A percentile compares a stretch with the other conserved stretches of the same genome.
Evolutionary conservation across 2,113 vertebrate genomes (phyloP).

Genomic region (Nycticebus coucang): DNA sequence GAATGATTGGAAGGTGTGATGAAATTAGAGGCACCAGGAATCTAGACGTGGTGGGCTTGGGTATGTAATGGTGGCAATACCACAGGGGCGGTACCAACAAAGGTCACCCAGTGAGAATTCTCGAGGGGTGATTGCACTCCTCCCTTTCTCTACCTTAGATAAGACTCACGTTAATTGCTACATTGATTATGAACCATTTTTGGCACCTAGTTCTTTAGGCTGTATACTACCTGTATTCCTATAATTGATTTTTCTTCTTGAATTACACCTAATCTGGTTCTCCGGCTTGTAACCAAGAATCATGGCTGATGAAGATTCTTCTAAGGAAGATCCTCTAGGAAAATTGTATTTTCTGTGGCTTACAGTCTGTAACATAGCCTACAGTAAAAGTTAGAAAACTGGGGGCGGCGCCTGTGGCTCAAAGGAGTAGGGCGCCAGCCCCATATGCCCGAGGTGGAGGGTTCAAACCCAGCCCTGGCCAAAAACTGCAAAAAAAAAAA

Average conservation of each 20-base stretch:
- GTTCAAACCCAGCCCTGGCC: too few species aligned
- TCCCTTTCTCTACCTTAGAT: not conserved
- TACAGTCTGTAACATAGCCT: not conserved
- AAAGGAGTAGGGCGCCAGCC: too few species aligned
- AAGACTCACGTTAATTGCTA: not conserved
- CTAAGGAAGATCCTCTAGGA: not conserved
- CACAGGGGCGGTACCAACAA: too few species aligned
- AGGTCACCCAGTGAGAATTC: not conserved
- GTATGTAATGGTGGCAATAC: too few species aligned
- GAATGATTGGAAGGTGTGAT: too few species aligned
- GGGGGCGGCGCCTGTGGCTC: too few species aligned
- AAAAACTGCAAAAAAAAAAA: too few species aligned
- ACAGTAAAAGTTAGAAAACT: not conserved
- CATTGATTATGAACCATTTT: not conserved
- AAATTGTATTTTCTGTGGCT: not conserved
- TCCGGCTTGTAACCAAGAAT: not conserved
- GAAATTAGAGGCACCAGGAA: too few species aligned
- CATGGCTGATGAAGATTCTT: not conserved
- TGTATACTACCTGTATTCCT: not conserved
- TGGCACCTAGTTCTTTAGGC: not conserved
- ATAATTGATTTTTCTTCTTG: not conserved
- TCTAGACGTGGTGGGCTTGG: not conserved
- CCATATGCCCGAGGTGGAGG: too few species aligned
- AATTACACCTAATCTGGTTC: not conserved
- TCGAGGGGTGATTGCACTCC: fast-evolving